Evolutionary conservation across 2,797 vertebrate genomes (phyloP).

Genomic region (Dermochelys coriacea): DNA sequence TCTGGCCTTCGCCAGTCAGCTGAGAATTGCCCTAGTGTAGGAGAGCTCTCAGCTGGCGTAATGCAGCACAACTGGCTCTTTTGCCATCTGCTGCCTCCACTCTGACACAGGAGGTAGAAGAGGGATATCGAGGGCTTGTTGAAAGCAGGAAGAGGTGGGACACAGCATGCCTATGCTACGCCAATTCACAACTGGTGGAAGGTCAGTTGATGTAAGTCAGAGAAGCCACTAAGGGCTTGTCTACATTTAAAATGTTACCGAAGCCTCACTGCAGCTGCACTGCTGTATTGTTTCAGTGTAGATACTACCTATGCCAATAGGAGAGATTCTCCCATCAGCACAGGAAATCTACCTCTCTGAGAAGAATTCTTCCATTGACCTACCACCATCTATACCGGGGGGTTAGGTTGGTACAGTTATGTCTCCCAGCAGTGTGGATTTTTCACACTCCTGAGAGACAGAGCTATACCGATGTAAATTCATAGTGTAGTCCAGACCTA

Average conservation of each 20-base stretch:
- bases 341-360: neutral
- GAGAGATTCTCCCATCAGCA: neutral
- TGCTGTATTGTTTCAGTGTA: neutral
- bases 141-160: neutral
- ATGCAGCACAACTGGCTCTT: neutral
- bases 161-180: neutral
- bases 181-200: accelerated
- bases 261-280: neutral
- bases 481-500: neutral
- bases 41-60: neutral
- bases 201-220: neutral
- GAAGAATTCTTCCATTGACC: neutral
- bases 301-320: neutral
- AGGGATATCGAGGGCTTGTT: neutral
- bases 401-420: neutral
- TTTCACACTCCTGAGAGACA: neutral
- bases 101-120: neutral
- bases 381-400: neutral
- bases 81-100: neutral
- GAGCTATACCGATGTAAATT: neutral
- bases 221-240: neutral
- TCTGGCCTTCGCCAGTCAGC: accelerated
- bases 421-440: neutral
- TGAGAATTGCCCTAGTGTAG: neutral
- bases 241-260: neutral